Evolutionary conservation across 2,888 invertebrate genomes (phyloP).

Genomic region (Cephus pygmeus): DNA sequence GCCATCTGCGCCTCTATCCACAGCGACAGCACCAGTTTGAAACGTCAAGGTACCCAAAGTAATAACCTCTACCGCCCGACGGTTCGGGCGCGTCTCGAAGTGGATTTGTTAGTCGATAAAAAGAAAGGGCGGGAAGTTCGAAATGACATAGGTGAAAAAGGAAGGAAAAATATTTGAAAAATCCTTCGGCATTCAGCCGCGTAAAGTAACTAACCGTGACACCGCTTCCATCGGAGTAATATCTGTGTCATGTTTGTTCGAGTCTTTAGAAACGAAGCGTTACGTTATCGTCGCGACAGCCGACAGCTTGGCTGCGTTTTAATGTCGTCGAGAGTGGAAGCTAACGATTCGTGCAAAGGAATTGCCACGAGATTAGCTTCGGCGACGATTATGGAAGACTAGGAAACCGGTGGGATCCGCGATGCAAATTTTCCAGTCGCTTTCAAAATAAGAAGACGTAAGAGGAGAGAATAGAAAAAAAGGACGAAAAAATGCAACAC

Average conservation of each 20-base stretch:
- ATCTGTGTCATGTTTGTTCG: conserved; percentile 40
- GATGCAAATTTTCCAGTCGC: background rate
- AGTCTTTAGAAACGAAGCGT: conserved; percentile 37
- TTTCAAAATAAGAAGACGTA: background rate
- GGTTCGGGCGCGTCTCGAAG: background rate
- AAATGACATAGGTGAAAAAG: conserved; percentile 17
- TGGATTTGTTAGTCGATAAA: background rate
- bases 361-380: background rate
- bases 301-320: background rate
- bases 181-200: background rate
- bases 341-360: background rate
- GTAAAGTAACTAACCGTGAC: background rate
- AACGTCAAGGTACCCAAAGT: background rate
- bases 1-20: background rate
- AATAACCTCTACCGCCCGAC: background rate
- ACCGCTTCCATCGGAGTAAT: background rate
- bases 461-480: background rate
- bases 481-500: background rate
- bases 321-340: background rate
- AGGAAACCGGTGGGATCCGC: background rate
- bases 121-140: background rate
- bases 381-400: background rate
- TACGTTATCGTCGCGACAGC: conserved; percentile 31
- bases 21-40: background rate
- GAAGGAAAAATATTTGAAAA: background rate